Conservation (phyloP, 2,113 vertebrate species). For the Daboia siamensis region DNA sequence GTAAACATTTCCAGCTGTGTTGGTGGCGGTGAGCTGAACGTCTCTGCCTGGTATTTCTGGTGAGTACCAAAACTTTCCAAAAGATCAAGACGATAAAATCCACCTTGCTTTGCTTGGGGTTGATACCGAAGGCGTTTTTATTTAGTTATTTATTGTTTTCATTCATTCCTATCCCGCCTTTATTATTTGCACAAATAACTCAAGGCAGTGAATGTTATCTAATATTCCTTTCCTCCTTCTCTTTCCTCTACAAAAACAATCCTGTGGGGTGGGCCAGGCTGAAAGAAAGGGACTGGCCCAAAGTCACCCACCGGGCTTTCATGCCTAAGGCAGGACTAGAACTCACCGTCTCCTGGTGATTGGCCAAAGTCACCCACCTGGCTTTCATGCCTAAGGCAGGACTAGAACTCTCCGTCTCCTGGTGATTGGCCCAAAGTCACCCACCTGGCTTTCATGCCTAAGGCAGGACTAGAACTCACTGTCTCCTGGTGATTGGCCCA, state of each 20-base stretch:
- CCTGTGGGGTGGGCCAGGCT: too few species aligned
- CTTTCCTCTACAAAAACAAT: neutral
- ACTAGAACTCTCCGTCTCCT: too few species aligned
- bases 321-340: too few species aligned
- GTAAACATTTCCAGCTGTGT: constrained; percentile 41
- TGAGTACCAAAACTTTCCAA: constrained; percentile 30
- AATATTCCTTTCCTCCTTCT: neutral
- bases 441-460: too few species aligned
- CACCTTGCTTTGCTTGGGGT: neutral
- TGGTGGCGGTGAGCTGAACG: constrained; percentile 30
- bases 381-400: too few species aligned
- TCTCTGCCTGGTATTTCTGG: constrained; percentile 57
- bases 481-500: too few species aligned
- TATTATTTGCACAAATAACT: neutral
- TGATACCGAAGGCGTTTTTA: neutral
- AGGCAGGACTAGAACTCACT: too few species aligned
- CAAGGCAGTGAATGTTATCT: neutral
- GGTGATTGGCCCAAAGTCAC: too few species aligned
- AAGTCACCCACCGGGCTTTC: too few species aligned
- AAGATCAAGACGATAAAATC: neutral
- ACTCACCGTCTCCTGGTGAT: too few species aligned
- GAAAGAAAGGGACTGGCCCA: too few species aligned
- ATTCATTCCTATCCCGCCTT: neutral
- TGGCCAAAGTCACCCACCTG: too few species aligned
- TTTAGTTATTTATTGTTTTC: neutral